phyloP scores from a whole-genome alignment of 2,888 invertebrate species.

The Meliscaeva auricollis region DNA sequence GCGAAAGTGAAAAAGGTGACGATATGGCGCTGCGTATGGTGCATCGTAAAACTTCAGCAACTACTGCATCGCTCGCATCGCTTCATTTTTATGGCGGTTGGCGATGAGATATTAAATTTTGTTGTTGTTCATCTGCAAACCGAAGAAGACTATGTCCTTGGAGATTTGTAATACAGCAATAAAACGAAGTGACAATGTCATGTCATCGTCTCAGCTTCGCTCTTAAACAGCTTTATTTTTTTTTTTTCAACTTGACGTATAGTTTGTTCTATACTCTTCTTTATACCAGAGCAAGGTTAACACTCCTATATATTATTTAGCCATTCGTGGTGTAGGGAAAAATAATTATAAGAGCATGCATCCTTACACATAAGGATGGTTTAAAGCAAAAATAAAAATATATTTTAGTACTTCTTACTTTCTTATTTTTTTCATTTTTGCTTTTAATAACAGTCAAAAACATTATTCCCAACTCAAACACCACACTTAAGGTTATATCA shows the following conservation, averaged over 20 bases:
- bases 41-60: conserved; percentile 60
- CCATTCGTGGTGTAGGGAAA: too few relatives aligned
- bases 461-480: too few relatives aligned
- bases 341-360: too few relatives aligned
- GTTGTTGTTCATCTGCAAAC: neutral
- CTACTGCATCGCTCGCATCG: conserved; percentile 15
- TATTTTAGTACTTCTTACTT: too few relatives aligned
- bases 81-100: conserved; percentile 57
- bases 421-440: too few relatives aligned
- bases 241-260: neutral
- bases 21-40: conserved; percentile 72
- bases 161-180: conserved; percentile 55
- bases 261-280: too few relatives aligned
- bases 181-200: conserved; percentile 69
- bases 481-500: too few relatives aligned
- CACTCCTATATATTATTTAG: too few relatives aligned
- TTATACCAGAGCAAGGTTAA: too few relatives aligned
- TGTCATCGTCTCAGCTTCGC: neutral
- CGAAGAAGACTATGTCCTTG: conserved; percentile 31
- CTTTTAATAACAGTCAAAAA: too few relatives aligned
- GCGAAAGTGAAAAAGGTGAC: conserved; percentile 73
- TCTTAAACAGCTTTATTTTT: neutral
- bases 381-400: too few relatives aligned
- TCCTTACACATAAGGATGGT: too few relatives aligned
- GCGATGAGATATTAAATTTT: conserved; percentile 65